A percentile compares a stretch with the other conserved stretches of the same genome.
phyloP scores from a whole-genome alignment of 2,888 invertebrate genomes.

The Chloromyia formosa region DNA sequence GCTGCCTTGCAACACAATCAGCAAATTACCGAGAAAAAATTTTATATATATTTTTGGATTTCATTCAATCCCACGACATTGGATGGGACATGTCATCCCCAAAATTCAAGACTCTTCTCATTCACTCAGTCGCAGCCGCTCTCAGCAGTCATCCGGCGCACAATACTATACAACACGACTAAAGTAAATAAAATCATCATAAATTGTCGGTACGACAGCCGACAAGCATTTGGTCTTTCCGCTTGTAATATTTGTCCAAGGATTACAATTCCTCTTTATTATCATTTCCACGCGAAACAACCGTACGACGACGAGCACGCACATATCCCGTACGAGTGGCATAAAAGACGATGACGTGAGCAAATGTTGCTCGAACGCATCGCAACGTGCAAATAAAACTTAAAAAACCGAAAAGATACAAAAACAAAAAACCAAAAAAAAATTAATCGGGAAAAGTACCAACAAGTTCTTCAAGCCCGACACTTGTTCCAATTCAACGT shows the following conservation, averaged over 20 bases:
- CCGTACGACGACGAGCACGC: not conserved
- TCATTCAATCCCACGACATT: no score
- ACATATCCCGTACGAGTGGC: not conserved
- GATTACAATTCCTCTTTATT: conserved; percentile 43
- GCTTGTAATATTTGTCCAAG: conserved; percentile 43
- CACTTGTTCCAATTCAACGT: conserved; percentile 40
- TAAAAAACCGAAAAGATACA: conserved; percentile 11
- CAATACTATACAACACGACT: no score
- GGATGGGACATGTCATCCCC: no score
- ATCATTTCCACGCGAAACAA: conserved; percentile 25
- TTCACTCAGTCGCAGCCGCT: no score
- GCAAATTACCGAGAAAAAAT: no score
- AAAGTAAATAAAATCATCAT: conserved; percentile 42
- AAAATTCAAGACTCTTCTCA: no score
- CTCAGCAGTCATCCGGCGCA: no score
- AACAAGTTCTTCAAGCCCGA: not conserved
- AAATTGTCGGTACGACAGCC: conserved; percentile 30
- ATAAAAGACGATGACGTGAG: not conserved
- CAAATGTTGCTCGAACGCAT: not conserved
- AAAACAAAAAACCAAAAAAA: not conserved
- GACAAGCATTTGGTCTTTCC: conserved; percentile 42
- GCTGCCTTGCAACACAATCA: no score
- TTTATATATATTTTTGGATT: no score
- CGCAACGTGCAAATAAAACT: conserved; percentile 7
- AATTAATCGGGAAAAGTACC: no score